Conservation (phyloP, 2,797 vertebrate genomes). For the Smutsia temminckii region DNA sequence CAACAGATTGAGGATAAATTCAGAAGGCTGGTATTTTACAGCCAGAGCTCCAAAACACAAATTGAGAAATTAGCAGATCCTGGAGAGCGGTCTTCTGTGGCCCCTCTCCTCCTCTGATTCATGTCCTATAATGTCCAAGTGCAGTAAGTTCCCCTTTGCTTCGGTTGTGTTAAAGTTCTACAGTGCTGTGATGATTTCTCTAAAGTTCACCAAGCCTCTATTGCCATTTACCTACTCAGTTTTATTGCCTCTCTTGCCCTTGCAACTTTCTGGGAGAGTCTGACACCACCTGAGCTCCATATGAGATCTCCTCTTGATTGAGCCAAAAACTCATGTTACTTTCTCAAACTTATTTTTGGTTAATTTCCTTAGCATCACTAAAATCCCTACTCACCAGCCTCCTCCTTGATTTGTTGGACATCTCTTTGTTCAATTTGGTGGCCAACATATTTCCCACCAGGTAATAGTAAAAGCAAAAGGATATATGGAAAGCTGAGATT, state of each 20-base stretch:
- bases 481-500: background rate
- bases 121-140: background rate
- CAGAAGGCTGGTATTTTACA: background rate
- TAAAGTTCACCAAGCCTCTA: background rate
- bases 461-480: background rate
- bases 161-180: background rate
- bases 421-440: background rate
- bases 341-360: background rate
- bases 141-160: background rate
- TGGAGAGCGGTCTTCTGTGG: background rate
- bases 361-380: background rate
- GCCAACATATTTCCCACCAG: background rate
- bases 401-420: background rate
- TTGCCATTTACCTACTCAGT: background rate
- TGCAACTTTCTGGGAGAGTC: background rate
- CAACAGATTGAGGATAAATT: background rate
- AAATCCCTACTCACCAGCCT: background rate
- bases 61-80: background rate
- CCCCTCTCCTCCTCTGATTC: background rate
- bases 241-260: background rate
- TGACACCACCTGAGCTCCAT: background rate
- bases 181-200: background rate
- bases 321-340: background rate
- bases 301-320: background rate
- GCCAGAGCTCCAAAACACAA: background rate